Base-by-base conservation (phyloP, 1,140 invertebrate genomes). In the Leptinotarsa texana region DNA sequence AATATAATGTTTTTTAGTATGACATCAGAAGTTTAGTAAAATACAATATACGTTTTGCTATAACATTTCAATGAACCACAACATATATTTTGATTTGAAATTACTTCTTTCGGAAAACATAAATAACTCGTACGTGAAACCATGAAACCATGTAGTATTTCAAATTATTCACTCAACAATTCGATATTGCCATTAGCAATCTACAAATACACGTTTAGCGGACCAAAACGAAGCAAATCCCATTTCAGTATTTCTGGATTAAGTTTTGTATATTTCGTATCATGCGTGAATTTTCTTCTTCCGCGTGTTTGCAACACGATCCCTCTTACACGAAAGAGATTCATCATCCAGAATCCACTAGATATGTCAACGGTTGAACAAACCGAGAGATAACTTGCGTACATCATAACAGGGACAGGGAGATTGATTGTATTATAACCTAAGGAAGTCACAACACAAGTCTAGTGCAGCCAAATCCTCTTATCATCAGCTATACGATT, bases 381-480 rank as follows among this genome's bases (percentile, higher is more conserved):
- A 57, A 57, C 51, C n/a, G 51, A 57, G 51, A 57, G 51, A 57
- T 57, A 18, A 57, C 51, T 57, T 4, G 15, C 51, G 15, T 18
- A 57, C 51, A 57, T 57, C 51, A 57, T 57, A 57, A 57, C 0
- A 57, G 51, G n/a, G 51, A 18, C 8, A 8, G n/a, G 51, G 51
- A 57, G 51, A 57, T 57, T 57, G n/a, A 57, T 57, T 18, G 15
- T n/a, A 18, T 57, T 57, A 57, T 18, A 18, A 57, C 51, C n/a
- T 57, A 18, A 57, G 51, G 51, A 57, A 57, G 51, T 57, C 51
- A 57, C 51, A 57, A 57, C n/a, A 57, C 51, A 57, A 57, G 51
- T 18, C n/a, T 15, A 57, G 6, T 6, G 51, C 51, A 57, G 51
- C 51, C 51, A 57, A 57, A 57, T 57, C 51, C 51, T 57, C 51